Conservation (phyloP, 2,113 vertebrate genomes). For the Pterocles burchelli region DNA sequence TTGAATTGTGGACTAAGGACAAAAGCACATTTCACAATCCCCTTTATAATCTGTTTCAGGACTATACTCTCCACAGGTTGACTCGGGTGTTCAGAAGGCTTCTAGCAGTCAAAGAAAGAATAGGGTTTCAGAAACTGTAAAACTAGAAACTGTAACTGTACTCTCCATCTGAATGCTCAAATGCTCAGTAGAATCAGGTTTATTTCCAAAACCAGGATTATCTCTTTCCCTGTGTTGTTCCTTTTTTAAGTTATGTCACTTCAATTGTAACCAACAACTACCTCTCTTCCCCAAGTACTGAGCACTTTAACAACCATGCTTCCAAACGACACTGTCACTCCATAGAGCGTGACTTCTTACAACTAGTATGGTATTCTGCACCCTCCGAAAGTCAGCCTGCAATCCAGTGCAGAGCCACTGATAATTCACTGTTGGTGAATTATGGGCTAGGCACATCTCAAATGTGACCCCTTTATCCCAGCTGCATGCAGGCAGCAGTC, state of each 20-base stretch:
- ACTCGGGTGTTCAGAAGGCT: background rate
- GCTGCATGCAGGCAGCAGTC: background rate
- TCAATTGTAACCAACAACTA: background rate
- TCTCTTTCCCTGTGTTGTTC: background rate
- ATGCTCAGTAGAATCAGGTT: background rate
- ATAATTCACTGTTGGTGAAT: background rate
- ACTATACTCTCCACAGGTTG: background rate
- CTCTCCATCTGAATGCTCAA: background rate
- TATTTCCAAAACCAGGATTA: background rate
- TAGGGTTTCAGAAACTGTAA: background rate
- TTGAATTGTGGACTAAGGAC: background rate
- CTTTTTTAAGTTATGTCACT: background rate
- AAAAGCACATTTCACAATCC: background rate
- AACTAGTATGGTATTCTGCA: rapidly evolving
- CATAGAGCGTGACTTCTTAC: background rate
- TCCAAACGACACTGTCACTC: background rate
- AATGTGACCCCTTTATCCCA: background rate
- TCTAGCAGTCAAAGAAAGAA: background rate
- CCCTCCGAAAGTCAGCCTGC: rapidly evolving
- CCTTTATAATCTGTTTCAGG: background rate
- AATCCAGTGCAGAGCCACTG: background rate
- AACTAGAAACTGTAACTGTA: background rate
- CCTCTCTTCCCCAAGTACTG: background rate
- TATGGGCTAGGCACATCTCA: background rate
- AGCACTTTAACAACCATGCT: background rate